Base-by-base conservation (phyloP, 2,888 invertebrate genomes). In the Pachymerium ferrugineum region DNA sequence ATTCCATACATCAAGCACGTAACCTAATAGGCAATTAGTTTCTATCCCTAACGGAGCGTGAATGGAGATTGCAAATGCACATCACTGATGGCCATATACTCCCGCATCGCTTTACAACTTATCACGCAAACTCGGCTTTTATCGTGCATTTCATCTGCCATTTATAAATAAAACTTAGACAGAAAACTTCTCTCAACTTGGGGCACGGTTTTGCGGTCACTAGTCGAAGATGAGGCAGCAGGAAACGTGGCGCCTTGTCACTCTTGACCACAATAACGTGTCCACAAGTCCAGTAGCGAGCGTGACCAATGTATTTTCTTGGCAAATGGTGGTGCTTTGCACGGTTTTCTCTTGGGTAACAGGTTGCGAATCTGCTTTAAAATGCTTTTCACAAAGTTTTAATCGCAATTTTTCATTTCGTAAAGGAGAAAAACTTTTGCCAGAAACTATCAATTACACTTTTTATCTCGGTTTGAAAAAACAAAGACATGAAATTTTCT, bases 21-120 rank as follows among this genome's bases (percentile, higher is more conserved):
- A 62, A 62, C 62, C 62, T 62, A 62, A 62, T 62, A 62, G 62
- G 62, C 62, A 62, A 62, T 62, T 62, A 62, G 62, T 62, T 62
- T 62, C 62, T 25, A 62, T 62, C 62, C 62, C 62, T 62, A 62
- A 62, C 62, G 62, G 62, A 62, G 62, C 62, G 62, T 62, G 62
- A 62, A 62, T 62, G 8, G 62, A 62, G 62, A 62, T 62, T 62
- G 62, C 62, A 62, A 62, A 62, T 62, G 62, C 62, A 25, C 62
- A 62, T 62, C 62, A 62, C 25, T 62, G 62, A 62, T 62, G 62
- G 62, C 62, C 62, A 28, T 28, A 62, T 22, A 28, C 62, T 62
- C n/a, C n/a, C n/a, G 62, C 62, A 62, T 62, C 62, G 62, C 62
- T 62, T 62, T n/a, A n/a, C 62, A 25, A 62, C 62, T 62, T 62